Evolutionary conservation across 2,797 vertebrate species (phyloP).

Genomic region (Notolepis coatsorum): DNA sequence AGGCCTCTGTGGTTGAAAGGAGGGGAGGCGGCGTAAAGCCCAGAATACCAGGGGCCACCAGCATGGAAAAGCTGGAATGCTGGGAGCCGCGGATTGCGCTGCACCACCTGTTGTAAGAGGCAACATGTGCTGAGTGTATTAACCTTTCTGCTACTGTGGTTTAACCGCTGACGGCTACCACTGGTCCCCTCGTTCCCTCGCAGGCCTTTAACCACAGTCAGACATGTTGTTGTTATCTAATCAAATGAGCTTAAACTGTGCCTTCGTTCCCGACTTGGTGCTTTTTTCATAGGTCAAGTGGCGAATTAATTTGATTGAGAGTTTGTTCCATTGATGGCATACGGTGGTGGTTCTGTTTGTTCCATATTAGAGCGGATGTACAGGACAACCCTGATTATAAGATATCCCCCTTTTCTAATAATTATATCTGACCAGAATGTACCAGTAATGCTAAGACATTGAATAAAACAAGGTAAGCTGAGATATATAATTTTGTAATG

Average conservation of each 20-base stretch:
- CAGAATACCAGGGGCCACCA: slow-evolving; percentile 94
- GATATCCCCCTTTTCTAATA: too few relatives aligned
- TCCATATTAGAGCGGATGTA: too few relatives aligned
- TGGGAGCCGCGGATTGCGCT: slow-evolving; percentile 82
- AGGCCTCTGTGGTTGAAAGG: slow-evolving; percentile 87
- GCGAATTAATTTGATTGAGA: too few relatives aligned
- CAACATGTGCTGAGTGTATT: slow-evolving; percentile 97
- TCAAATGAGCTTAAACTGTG: slow-evolving; percentile 40
- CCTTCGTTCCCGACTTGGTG: slow-evolving; percentile 3
- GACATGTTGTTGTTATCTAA: slow-evolving; percentile 48
- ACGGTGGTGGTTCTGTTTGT: too few relatives aligned
- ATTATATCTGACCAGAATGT: too few relatives aligned
- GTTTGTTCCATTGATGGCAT: too few relatives aligned
- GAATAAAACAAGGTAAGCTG: too few relatives aligned
- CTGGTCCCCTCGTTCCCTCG: slow-evolving; percentile 42
- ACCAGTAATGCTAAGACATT: too few relatives aligned
- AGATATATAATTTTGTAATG: too few relatives aligned
- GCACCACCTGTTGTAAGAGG: slow-evolving; percentile 94
- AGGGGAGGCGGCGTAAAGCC: slow-evolving; percentile 93
- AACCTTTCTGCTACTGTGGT: slow-evolving; percentile 94
- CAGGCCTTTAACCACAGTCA: slow-evolving; percentile 48
- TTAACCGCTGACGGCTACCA: slow-evolving; percentile 79
- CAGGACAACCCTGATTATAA: too few relatives aligned
- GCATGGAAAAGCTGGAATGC: slow-evolving; percentile 93
- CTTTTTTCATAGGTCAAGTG: slow-evolving; percentile 22